Base-by-base conservation (phyloP, 1,140 invertebrate genomes). In the Brachionus koreanus region DNA sequence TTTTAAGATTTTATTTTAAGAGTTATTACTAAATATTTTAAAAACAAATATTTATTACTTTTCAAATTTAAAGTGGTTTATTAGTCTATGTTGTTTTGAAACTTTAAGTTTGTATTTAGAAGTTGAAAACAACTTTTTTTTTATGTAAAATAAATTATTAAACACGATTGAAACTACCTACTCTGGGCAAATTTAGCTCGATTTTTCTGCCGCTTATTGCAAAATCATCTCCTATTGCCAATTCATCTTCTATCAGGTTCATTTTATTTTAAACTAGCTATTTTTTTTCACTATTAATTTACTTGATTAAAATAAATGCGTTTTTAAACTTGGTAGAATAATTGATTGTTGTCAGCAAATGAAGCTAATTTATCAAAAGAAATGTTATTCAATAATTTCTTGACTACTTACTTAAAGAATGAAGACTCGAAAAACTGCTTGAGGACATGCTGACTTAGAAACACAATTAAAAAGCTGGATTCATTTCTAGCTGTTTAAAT, bases 191-290 rank as follows among this genome's bases (percentile, higher is more conserved):
- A 25, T 13, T 29, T 46, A 74, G 43, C 19, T 43, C 19, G 10
- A 74, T 74, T 43, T 46, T 43, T 43, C 12, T 42, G 19, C 69
- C 69, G 43, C 39, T 74, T 49, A 74, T 46, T 69, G 63, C 25
- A 33, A 65, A 33, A 65, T 69, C 37, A 7, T 19, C 9, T 33
- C 35, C 19, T 39, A 39, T 39, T 19, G 29, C 5, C 6, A 69
- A 69, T n/a, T 69, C 65, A 69, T 37, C 29, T 69, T 69, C 65
- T 35, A 39, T 39, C 65, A 69, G 37, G 37, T 69, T 69, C 65
- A 69, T 69, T n/a, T 69, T 69, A 37, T 39, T 37, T 1, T 4
- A 37, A 69, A 39, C 16, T 23, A 65, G 63, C 33, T 33, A 33
- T 65, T 65, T 65, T 33, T 12, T 5, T 33, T 33, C 10, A 23